Conservation (phyloP, 53 echinoderm and acorn worm genomes). For the Crossaster papposus region DNA sequence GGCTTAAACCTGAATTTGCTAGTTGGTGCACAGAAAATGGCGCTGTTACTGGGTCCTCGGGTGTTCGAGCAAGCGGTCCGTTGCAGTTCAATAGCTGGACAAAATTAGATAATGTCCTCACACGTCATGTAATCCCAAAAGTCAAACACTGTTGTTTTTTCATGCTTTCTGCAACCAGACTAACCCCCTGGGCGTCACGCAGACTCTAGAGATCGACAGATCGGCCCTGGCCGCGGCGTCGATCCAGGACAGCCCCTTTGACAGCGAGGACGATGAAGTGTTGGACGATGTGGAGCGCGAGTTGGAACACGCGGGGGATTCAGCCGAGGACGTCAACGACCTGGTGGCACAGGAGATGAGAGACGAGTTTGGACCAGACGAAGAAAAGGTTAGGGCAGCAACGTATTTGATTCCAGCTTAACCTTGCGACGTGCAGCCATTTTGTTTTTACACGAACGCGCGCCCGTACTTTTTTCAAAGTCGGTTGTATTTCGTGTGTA, state of each 20-base stretch:
- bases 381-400: slow-evolving; percentile 45
- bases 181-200: slow-evolving; percentile 23
- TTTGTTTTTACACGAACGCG: too few species aligned
- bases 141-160: background rate
- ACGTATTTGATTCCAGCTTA: too few species aligned
- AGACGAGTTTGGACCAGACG: slow-evolving; percentile 70
- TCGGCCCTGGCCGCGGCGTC: background rate
- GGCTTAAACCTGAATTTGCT: too few species aligned
- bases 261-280: slow-evolving; percentile 53
- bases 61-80: too few species aligned
- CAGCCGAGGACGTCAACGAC: slow-evolving; percentile 74
- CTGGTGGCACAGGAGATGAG: slow-evolving; percentile 82
- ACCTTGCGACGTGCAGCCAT: too few species aligned
- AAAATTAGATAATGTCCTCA: too few species aligned
- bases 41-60: too few species aligned
- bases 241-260: slow-evolving; percentile 30
- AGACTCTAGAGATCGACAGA: slow-evolving; percentile 35
- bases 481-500: too few species aligned
- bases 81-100: too few species aligned
- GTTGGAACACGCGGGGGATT: slow-evolving; percentile 51
- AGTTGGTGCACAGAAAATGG: too few species aligned
- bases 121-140: too few species aligned
- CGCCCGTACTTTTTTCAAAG: too few species aligned
- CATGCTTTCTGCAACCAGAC: background rate
- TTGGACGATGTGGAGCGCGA: slow-evolving; percentile 43